A percentile compares a stretch with the other conserved stretches of the same genome.
Evolutionary conservation across 2,797 vertebrate species (phyloP).

Genomic region (Chrosomus eos): DNA sequence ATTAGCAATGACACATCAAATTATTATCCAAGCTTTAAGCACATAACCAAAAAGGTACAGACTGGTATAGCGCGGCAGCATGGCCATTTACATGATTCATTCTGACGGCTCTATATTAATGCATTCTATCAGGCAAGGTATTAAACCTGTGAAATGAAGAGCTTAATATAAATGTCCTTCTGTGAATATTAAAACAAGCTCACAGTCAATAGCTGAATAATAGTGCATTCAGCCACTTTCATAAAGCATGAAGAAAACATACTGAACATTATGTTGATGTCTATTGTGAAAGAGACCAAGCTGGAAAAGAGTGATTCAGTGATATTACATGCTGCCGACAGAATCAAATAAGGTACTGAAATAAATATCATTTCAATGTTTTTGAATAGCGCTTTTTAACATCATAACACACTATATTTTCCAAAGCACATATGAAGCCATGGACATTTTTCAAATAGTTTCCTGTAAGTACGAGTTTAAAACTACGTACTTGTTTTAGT

Average conservation of each 20-base stretch:
- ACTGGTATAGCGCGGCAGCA: neutral
- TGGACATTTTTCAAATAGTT: neutral
- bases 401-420: neutral
- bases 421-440: neutral
- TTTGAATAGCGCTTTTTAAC: neutral
- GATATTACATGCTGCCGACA: neutral
- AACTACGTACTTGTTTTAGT: neutral
- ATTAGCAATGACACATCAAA: slow-evolving; percentile 14
- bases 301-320: neutral
- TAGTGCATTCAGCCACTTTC: neutral
- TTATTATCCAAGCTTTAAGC: slow-evolving; percentile 1
- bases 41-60: neutral
- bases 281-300: neutral
- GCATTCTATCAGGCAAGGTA: neutral
- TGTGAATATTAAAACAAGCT: slow-evolving; percentile 3
- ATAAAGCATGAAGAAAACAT: neutral
- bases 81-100: slow-evolving; percentile 3
- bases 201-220: slow-evolving; percentile 1
- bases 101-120: neutral
- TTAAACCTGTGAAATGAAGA: slow-evolving; percentile 1
- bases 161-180: neutral
- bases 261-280: neutral
- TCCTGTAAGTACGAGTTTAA: neutral
- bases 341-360: neutral
- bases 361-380: neutral